Base-by-base conservation (phyloP, 2,888 invertebrate species). In the Oscheius sp. region DNA sequence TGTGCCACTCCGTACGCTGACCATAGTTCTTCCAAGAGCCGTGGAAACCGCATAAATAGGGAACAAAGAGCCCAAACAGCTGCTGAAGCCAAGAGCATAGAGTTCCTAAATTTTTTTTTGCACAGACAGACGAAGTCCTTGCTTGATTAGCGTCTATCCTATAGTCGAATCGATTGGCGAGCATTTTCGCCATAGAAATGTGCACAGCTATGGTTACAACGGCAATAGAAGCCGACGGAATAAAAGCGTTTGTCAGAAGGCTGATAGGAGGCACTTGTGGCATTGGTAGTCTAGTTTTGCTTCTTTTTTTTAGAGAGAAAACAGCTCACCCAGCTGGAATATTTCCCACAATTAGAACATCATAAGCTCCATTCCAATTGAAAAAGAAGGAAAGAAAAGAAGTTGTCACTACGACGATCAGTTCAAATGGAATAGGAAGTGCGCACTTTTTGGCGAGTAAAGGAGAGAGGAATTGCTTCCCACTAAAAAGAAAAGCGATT, bases 1-100 rank as follows among this genome's bases (percentile, higher is more conserved):
- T 39, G 93, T 92, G 15, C 95, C 95, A 0, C 93, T 93, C 78
- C 91, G 90, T 81, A 93, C 92, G 85, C 94, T 94, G 65, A 95
- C 93, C 46, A 89, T 82, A 68, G 89, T 88, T 48, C 89, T 83
- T 8, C 89, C 89, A 52, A 89, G 82, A 2, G 89, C 89, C 1
- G 88, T 88, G 23, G 88, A 86, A 12, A 87, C 84, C 6, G 88
- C 87, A 78, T 87, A 89, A 63, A 88, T 88, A 8, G 87, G 84
- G 83, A 89, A 89, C 76, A 89, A 87, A 0, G 89, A 88, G 12
- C 92, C 91, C 69, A 92, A 87, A 53, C 92, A 86, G 86, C 93
- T 92, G 57, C 91, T 90, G 6, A 90, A 52, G 6, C 79, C 74
- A 5, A 77, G 66, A 4, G 81, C 81, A 39, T 74, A 82, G n/a